A percentile compares a stretch with the other conserved stretches of the same genome.
These are phyloP conservation scores for Cetonia aurata DNA, from an alignment of 2,888 invertebrate genomes.

Conservation along the genomic window DNA sequence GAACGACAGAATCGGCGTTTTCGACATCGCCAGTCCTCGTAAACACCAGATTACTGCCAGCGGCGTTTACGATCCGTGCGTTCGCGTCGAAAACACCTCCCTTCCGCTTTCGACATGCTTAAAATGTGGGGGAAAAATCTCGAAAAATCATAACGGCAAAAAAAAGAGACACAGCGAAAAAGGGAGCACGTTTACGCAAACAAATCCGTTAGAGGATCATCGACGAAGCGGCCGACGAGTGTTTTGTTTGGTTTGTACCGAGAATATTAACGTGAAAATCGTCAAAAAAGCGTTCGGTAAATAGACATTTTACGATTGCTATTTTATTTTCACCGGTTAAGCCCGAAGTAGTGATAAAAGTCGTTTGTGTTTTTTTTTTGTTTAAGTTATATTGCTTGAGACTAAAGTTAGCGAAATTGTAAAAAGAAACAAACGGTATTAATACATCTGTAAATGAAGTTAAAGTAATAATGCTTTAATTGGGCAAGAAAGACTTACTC, in stretches of 20 bases:
- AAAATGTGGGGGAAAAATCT: not conserved
- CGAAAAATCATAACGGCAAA: not conserved
- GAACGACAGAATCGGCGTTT: not conserved
- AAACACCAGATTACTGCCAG: not conserved
- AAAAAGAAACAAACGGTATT: not conserved
- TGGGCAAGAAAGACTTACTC: conserved; percentile 74
- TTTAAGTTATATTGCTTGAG: too few species aligned
- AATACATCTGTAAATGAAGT: not conserved
- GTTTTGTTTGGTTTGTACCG: not conserved
- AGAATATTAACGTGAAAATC: not conserved
- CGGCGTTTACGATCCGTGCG: conserved; percentile 12
- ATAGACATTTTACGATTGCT: not conserved
- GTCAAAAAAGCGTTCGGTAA: not conserved
- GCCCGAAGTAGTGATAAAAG: too few species aligned
- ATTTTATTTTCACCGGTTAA: too few species aligned
- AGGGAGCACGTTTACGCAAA: not conserved
- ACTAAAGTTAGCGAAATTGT: not conserved
- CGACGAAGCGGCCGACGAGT: not conserved
- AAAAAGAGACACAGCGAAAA: conserved; percentile 17
- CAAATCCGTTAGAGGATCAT: conserved; percentile 16
- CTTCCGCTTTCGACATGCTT: conserved; percentile 10
- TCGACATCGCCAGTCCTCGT: not conserved
- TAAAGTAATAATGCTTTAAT: not conserved
- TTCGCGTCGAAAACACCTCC: conserved; percentile 19
- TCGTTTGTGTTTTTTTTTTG: too few species aligned